Conservation (phyloP, 2,888 invertebrate genomes). For the Hypercompe scribonia region DNA sequence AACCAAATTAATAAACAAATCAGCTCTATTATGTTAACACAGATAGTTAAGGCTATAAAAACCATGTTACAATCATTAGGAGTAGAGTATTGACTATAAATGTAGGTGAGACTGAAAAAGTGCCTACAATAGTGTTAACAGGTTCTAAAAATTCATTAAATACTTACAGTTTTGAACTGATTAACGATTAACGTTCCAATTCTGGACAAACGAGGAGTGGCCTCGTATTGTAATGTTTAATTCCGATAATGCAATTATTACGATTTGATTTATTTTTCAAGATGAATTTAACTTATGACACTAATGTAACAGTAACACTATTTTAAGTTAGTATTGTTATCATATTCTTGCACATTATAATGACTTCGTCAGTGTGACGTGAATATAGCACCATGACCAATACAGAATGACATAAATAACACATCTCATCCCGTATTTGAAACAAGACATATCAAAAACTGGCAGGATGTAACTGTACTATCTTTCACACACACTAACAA, state of each 20-base stretch:
- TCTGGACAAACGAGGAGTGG: too few relatives aligned
- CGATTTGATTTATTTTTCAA: not conserved
- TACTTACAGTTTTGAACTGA: not conserved
- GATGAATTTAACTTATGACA: not conserved
- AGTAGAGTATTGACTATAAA: too few relatives aligned
- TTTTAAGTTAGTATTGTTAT: not conserved
- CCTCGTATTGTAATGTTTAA: not conserved
- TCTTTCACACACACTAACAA: not conserved
- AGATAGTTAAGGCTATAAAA: too few relatives aligned
- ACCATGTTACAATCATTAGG: too few relatives aligned
- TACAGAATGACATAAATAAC: not conserved
- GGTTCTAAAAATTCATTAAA: not conserved
- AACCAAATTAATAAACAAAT: too few relatives aligned
- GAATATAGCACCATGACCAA: not conserved
- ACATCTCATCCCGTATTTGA: not conserved
- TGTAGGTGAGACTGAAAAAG: too few relatives aligned
- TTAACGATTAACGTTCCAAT: too few relatives aligned
- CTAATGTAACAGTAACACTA: not conserved
- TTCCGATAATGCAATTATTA: not conserved
- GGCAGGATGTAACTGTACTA: not conserved
- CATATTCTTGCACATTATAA: not conserved
- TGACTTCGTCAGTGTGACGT: not conserved
- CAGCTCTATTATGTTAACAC: too few relatives aligned
- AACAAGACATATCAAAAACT: not conserved
- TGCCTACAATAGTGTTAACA: too few relatives aligned